Evolutionary conservation across 2,113 vertebrate genomes (phyloP).

Genomic region (Thermophis baileyi): DNA sequence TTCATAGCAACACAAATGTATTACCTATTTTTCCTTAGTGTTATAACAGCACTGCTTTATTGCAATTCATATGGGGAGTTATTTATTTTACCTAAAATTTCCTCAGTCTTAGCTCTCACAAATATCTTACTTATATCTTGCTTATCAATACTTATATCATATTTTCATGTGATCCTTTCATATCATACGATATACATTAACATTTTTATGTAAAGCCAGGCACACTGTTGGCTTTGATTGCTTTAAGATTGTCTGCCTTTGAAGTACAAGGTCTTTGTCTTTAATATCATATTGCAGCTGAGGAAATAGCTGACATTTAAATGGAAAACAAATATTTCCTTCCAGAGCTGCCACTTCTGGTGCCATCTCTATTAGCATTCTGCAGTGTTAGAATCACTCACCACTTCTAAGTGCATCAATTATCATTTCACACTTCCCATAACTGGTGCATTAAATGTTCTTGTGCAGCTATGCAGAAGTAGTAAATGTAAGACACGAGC

Average conservation of each 20-base stretch:
- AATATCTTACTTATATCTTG: neutral
- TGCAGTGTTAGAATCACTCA: neutral
- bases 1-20: neutral
- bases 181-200: neutral
- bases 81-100: neutral
- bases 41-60: neutral
- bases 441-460: neutral
- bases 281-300: neutral
- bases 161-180: neutral
- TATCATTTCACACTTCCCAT: neutral
- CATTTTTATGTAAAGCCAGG: neutral
- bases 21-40: neutral
- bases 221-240: neutral
- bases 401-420: neutral
- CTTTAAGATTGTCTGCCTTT: neutral
- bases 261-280: neutral
- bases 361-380: neutral
- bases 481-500: neutral
- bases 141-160: neutral
- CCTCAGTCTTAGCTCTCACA: neutral
- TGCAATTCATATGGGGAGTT: neutral
- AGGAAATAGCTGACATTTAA: neutral
- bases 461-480: neutral
- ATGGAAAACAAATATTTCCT: neutral
- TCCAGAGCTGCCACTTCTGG: neutral